phyloP scores from a whole-genome alignment of 2,113 vertebrate species.

The Lichenostomus cassidix region DNA sequence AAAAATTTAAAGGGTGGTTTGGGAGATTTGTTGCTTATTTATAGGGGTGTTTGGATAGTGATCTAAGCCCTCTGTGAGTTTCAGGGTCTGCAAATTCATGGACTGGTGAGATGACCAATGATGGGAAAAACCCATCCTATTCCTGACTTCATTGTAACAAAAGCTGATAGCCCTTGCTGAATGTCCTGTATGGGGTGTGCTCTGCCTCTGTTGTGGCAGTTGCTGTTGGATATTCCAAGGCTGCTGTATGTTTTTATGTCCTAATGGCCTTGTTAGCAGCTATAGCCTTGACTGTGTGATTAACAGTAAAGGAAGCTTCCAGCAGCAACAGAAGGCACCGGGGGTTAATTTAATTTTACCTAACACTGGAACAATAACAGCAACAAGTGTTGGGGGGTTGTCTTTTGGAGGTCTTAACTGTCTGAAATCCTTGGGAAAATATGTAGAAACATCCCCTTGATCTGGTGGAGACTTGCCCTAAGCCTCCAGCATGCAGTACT shows the following conservation, averaged over 20 bases:
- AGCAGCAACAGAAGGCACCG: not conserved
- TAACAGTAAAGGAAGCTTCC: not conserved
- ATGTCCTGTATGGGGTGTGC: not conserved
- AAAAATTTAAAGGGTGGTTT: not conserved
- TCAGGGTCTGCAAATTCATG: not conserved
- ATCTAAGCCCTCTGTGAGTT: not conserved
- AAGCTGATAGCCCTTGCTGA: not conserved
- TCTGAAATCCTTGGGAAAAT: not conserved
- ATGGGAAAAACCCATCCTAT: not conserved
- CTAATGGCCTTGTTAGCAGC: not conserved
- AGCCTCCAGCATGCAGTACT: not conserved
- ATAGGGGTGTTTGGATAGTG: fast-evolving
- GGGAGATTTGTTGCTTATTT: not conserved
- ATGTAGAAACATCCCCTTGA: not conserved
- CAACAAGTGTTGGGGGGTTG: not conserved
- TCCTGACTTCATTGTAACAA: not conserved
- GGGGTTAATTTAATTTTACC: not conserved
- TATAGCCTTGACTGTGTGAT: not conserved
- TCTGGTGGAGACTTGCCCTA: not conserved
- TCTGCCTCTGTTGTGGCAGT: not conserved
- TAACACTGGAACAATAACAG: not conserved
- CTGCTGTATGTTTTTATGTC: not conserved
- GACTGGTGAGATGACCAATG: not conserved
- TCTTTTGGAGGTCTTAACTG: not conserved
- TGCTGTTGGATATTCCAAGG: not conserved